phyloP scores from a whole-genome alignment of 2,888 invertebrate genomes.

The Eremobia ochroleuca region DNA sequence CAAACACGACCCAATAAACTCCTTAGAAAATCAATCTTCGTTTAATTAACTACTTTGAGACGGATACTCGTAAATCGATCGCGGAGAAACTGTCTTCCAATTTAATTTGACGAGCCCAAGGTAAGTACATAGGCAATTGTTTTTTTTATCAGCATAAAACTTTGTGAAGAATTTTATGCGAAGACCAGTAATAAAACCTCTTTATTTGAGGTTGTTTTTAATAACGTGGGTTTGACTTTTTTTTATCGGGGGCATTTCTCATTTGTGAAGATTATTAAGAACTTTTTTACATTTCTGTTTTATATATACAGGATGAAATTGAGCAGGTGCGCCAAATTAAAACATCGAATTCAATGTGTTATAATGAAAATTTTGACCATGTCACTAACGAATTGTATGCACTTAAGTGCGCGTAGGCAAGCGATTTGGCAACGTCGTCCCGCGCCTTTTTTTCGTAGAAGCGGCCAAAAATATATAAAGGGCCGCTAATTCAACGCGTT shows the following conservation, averaged over 20 bases:
- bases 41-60: slow-evolving; percentile 71
- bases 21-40: slow-evolving; percentile 69
- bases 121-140: slow-evolving; percentile 49
- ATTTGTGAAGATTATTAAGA: neutral
- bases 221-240: slow-evolving; percentile 2
- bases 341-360: too few species aligned
- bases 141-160: slow-evolving; percentile 50
- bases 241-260: neutral
- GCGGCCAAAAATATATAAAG: too few species aligned
- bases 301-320: neutral
- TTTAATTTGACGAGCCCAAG: slow-evolving; percentile 66
- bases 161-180: slow-evolving; percentile 29
- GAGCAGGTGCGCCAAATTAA: too few species aligned
- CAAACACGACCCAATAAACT: slow-evolving; percentile 65
- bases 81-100: slow-evolving; percentile 54
- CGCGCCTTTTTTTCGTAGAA: too few species aligned
- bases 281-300: neutral
- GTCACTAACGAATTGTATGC: too few species aligned
- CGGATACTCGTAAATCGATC: slow-evolving; percentile 66
- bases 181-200: slow-evolving; percentile 18
- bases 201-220: slow-evolving; percentile 22
- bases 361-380: too few species aligned
- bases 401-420: too few species aligned
- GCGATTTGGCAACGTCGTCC: too few species aligned
- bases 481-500: too few species aligned